These are phyloP conservation scores for Xanthorhoe spadicearia DNA, from an alignment of 2,888 invertebrate species.

Conservation along the genomic window DNA sequence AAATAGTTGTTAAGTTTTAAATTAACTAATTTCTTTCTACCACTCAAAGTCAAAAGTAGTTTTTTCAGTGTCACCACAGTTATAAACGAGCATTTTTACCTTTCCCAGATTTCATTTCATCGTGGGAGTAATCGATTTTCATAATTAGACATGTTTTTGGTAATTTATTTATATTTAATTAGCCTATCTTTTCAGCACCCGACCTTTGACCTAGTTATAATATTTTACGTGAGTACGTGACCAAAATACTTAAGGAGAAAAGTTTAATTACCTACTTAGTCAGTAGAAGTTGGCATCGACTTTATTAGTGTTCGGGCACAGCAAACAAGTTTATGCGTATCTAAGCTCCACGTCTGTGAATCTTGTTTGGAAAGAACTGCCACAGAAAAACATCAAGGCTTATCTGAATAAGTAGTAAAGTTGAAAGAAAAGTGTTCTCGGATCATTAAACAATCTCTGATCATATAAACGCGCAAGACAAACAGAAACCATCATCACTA, in stretches of 20 bases:
- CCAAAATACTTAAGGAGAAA: conserved; percentile 29
- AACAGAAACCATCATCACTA: background rate
- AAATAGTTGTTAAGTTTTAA: too few species aligned
- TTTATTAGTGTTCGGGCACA: conserved; percentile 15
- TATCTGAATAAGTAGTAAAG: background rate
- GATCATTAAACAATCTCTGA: background rate
- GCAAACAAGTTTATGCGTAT: conserved; percentile 1
- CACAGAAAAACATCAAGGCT: background rate
- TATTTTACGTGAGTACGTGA: conserved; percentile 31
- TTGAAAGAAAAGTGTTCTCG: background rate
- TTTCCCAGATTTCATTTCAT: background rate
- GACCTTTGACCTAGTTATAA: conserved; percentile 20
- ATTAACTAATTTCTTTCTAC: too few species aligned
- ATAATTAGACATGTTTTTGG: background rate
- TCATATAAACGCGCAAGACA: background rate
- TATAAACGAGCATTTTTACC: too few species aligned
- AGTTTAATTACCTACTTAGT: conserved; percentile 28
- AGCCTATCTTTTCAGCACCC: conserved; percentile 7
- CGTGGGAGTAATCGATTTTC: background rate
- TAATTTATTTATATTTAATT: background rate
- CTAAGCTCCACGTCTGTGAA: background rate
- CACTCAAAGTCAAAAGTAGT: too few species aligned
- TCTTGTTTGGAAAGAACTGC: background rate
- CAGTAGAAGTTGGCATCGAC: conserved; percentile 27
- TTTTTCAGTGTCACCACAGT: too few species aligned